These are phyloP conservation scores for Stictocephala bisonia DNA, from an alignment of 2,888 invertebrate species.

Conservation along the genomic window DNA sequence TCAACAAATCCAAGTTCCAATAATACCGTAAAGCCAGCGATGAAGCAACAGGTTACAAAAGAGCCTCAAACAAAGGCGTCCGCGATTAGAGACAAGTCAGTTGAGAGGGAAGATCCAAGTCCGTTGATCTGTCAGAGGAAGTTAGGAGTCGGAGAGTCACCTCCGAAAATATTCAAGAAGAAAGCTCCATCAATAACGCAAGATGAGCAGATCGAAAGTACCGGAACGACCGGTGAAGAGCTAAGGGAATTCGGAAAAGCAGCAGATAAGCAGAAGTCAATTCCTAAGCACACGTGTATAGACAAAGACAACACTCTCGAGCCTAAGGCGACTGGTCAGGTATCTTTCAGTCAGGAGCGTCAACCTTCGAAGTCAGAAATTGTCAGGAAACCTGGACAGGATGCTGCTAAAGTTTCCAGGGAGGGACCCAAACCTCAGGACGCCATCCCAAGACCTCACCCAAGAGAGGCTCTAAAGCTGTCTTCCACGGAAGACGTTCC, in stretches of 20 bases:
- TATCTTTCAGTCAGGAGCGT: conserved; percentile 28
- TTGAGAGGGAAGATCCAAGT: conserved; percentile 38
- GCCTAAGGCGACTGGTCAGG: neutral
- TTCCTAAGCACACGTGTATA: conserved; percentile 4
- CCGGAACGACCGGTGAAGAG: conserved; percentile 43
- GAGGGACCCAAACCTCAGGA: conserved; percentile 29
- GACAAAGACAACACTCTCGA: conserved; percentile 18
- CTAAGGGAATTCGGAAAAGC: conserved; percentile 50
- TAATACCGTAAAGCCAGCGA: conserved; percentile 61
- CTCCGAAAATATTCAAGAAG: conserved; percentile 68
- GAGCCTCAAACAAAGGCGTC: neutral
- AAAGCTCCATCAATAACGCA: conserved; percentile 61
- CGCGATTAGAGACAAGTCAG: neutral
- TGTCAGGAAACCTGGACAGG: neutral
- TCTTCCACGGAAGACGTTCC: conserved; percentile 18
- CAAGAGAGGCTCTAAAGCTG: conserved; percentile 22
- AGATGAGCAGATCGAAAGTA: neutral
- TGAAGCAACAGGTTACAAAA: conserved; percentile 58
- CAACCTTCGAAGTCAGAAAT: conserved; percentile 18
- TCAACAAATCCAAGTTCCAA: neutral
- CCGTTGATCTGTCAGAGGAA: conserved; percentile 41
- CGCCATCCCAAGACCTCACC: conserved; percentile 15
- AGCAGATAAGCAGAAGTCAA: neutral
- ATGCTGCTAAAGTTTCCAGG: neutral
- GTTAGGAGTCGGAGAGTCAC: conserved; percentile 62